Percentiles rank a stretch among this genome's conserved stretches.
Evolutionary conservation across 2,113 vertebrate species (phyloP).

Genomic region (Lagopus leucura): DNA sequence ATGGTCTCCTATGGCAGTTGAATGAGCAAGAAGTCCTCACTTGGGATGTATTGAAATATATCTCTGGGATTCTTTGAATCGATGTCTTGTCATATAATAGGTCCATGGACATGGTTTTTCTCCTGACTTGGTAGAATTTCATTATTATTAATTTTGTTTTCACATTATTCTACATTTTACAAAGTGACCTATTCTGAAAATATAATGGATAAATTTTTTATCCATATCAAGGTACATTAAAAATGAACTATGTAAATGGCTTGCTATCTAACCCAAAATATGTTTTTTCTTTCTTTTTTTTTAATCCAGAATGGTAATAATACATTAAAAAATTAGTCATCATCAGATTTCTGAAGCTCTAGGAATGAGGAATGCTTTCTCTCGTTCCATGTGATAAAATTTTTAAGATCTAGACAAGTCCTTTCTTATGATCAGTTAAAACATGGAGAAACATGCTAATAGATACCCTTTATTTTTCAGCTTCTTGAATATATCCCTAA

Average conservation of each 20-base stretch:
- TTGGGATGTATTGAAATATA: not conserved
- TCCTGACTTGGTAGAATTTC: not conserved
- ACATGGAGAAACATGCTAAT: not conserved
- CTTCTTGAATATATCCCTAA: not conserved
- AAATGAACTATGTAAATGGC: not conserved
- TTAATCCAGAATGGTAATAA: not conserved
- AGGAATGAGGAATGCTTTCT: not conserved
- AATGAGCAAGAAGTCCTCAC: not conserved
- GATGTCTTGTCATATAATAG: not conserved
- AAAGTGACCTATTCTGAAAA: not conserved
- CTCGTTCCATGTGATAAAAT: not conserved
- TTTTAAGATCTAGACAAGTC: not conserved
- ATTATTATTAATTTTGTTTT: not conserved
- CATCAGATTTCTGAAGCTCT: not conserved
- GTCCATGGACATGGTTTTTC: not conserved
- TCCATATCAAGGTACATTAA: not conserved
- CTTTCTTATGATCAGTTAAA: not conserved
- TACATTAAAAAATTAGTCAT: not conserved
- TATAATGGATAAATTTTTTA: not conserved
- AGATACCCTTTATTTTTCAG: not conserved
- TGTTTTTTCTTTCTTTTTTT: not conserved
- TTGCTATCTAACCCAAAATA: not conserved
- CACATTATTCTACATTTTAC: not conserved
- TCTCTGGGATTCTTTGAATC: not conserved
- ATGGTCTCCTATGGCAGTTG: not conserved